A percentile compares a stretch with the other conserved stretches of the same genome.
Conservation (phyloP, 2,797 vertebrate genomes). For the Adelosebastes latens region DNA sequence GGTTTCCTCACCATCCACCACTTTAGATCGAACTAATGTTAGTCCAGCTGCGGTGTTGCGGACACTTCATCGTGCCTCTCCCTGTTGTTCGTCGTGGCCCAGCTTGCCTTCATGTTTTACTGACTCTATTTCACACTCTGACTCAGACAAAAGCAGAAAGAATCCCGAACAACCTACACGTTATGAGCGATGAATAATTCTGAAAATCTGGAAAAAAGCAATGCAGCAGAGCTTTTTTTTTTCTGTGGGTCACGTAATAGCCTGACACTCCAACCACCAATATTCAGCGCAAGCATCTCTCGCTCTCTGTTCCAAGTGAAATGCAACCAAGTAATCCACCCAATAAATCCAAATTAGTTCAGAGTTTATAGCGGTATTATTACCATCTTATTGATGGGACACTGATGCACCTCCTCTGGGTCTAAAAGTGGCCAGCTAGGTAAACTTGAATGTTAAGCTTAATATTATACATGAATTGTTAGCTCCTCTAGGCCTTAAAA, state of each 20-base stretch:
- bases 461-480: slow-evolving; percentile 1
- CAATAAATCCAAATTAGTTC: slow-evolving; percentile 13
- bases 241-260: slow-evolving; percentile 58
- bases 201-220: slow-evolving; percentile 50
- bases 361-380: neutral
- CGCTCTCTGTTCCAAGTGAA: slow-evolving; percentile 9
- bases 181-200: slow-evolving; percentile 63
- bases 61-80: slow-evolving; percentile 35
- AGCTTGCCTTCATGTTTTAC: slow-evolving; percentile 59
- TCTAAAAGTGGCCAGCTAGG: slow-evolving; percentile 1
- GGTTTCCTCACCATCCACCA: neutral
- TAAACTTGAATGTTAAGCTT: slow-evolving; percentile 14
- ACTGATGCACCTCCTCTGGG: neutral
- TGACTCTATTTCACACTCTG: slow-evolving; percentile 63
- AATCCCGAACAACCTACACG: slow-evolving; percentile 67
- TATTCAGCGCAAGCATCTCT: slow-evolving; percentile 17
- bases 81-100: slow-evolving; percentile 29
- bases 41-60: slow-evolving; percentile 41
- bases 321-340: neutral
- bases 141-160: slow-evolving; percentile 70
- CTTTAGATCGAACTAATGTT: slow-evolving; percentile 11
- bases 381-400: neutral
- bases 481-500: slow-evolving; percentile 25
- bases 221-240: slow-evolving; percentile 32
- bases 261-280: slow-evolving; percentile 46